A percentile compares a stretch with the other conserved stretches of the same genome.
Evolutionary conservation across 1,140 invertebrate genomes (phyloP).

Genomic region (Drosophila nikananu): DNA sequence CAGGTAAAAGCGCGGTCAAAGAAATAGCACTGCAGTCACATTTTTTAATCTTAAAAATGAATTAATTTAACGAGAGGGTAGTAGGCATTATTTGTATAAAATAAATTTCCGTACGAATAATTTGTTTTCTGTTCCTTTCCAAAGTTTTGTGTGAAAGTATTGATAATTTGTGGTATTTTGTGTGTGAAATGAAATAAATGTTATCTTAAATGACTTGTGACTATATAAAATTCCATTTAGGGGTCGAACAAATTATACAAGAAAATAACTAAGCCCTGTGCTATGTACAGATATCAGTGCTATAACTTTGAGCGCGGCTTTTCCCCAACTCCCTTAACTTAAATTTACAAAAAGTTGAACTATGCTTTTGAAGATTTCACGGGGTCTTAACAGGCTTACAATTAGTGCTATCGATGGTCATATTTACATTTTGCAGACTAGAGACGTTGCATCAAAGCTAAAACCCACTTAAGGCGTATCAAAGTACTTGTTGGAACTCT

Average conservation of each 20-base stretch:
- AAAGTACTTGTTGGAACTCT: conserved; percentile 79
- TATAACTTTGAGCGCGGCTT: conserved; percentile 14
- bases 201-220: conserved; percentile 1
- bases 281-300: not conserved
- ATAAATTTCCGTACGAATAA: conserved; percentile 6
- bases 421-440: conserved; percentile 82
- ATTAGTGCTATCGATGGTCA: conserved; percentile 78
- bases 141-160: conserved; percentile 2
- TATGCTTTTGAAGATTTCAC: conserved; percentile 2
- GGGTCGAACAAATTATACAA: not conserved
- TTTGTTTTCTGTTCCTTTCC: not conserved
- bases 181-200: conserved; percentile 4
- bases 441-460: conserved; percentile 66
- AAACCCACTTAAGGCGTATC: conserved; percentile 58
- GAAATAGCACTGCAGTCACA: conserved; percentile 6
- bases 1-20: conserved; percentile 26
- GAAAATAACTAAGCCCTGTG: not conserved
- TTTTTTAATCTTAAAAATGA: not conserved
- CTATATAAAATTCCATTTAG: not conserved
- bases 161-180: not conserved
- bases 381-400: conserved; percentile 35
- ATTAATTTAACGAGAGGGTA: not conserved
- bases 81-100: not conserved
- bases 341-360: conserved; percentile 14
- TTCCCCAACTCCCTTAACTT: not conserved